These are phyloP conservation scores for Dysdera silvatica DNA, from an alignment of 1,140 invertebrate genomes.

Conservation along the genomic window DNA sequence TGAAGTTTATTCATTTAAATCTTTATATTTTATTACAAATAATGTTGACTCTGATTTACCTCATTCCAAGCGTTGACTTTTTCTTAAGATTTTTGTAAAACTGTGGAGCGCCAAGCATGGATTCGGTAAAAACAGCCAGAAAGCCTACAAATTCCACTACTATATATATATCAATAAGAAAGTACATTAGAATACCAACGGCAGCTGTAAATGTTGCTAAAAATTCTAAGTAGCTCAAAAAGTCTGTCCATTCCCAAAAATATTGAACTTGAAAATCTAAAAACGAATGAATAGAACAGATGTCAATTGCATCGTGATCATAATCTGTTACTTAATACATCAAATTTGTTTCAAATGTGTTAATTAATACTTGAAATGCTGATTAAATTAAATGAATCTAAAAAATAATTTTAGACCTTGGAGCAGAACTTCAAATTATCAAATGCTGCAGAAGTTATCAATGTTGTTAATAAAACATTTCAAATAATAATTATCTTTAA, in stretches of 20 bases:
- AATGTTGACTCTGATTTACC: too few species aligned
- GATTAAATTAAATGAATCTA: not conserved
- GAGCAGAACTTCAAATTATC: not conserved
- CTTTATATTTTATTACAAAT: too few species aligned
- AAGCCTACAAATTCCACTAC: conserved; percentile 88
- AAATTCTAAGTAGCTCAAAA: conserved; percentile 91
- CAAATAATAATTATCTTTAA: too few species aligned
- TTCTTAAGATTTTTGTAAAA: conserved; percentile 78
- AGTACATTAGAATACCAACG: conserved; percentile 74
- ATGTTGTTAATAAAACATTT: not conserved
- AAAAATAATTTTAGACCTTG: not conserved
- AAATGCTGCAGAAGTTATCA: not conserved
- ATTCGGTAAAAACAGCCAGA: conserved; percentile 89
- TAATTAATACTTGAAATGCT: not conserved
- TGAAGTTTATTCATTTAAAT: too few species aligned
- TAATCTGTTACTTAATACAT: too few species aligned
- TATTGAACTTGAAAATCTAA: conserved; percentile 76
- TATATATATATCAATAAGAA: conserved; percentile 67
- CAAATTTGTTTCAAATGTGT: too few species aligned
- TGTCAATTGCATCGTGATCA: too few species aligned
- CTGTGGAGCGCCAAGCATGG: conserved; percentile 89
- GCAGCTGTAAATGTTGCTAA: conserved; percentile 75
- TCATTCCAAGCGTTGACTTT: conserved; percentile 94
- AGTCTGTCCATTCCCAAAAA: conserved; percentile 99
- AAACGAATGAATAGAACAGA: conserved; percentile 2